phyloP scores from a whole-genome alignment of 2,888 invertebrate species.

The Amphimallon solstitiale region DNA sequence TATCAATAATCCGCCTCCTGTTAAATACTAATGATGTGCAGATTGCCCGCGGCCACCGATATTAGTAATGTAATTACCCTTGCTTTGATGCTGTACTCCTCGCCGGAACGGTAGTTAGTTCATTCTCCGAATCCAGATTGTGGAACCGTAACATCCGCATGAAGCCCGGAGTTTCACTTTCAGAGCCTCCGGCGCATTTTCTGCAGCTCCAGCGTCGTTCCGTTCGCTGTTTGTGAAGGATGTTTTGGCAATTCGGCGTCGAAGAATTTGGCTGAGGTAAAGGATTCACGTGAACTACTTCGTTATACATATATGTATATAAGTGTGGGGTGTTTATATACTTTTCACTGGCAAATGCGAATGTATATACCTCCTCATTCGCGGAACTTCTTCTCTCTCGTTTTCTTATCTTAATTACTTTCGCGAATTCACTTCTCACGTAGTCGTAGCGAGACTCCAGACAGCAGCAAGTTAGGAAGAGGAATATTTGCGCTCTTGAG shows the following conservation, averaged over 20 bases:
- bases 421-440: conserved; percentile 28
- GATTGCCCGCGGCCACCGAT: conserved; percentile 25
- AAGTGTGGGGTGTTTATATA: neutral
- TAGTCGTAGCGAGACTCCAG: neutral
- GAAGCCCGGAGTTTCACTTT: conserved; percentile 22
- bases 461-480: too few relatives aligned
- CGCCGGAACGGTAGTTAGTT: neutral
- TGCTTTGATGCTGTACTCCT: conserved; percentile 8
- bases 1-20: neutral
- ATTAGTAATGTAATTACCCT: conserved; percentile 25
- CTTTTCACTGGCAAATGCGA: conserved; percentile 14
- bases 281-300: conserved; percentile 4
- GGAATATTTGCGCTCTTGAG: too few relatives aligned
- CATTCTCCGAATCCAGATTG: conserved; percentile 10
- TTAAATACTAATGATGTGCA: conserved; percentile 27
- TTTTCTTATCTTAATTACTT: conserved; percentile 24
- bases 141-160: neutral
- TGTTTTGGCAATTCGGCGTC: conserved; percentile 10
- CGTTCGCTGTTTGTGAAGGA: conserved; percentile 1
- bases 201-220: neutral
- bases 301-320: neutral
- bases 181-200: conserved; percentile 6
- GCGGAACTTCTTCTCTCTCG: conserved; percentile 3
- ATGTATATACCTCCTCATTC: neutral
- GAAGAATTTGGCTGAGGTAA: conserved; percentile 1